Evolutionary conservation across 2,797 vertebrate genomes (phyloP), one percentile per base, ranked within the genome.

Genomic region (Cephalopachus bancanus): DNA sequence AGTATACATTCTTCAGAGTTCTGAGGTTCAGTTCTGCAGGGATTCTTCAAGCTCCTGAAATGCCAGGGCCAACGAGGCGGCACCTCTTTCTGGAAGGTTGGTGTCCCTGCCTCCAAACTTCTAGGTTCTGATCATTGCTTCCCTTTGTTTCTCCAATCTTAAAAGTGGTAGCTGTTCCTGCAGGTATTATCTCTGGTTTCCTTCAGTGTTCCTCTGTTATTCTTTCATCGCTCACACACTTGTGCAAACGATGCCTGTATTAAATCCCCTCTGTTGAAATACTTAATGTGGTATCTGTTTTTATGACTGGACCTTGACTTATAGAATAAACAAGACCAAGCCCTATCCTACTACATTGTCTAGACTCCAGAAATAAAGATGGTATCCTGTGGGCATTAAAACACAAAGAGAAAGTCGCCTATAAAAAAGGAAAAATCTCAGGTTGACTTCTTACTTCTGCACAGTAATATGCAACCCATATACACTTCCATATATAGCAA

Each of bases 211-310:
- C 22, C 76, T 24, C 33, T 75, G 91, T 79, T 84, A 59, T 96
- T 93, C 28, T 85, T 87, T 65, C 30, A 88, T 22, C 10, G 33
- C 6, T 65, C 28, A 72, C 57, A 93, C 16, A 74, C 17, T 51
- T 76, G 26, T 75, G 16, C 16, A 83, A 37, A 67, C 15, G 60
- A 6, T 78, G n/a, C 51, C 65, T 91, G 24, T 85, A 72, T 87
- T 84, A 80, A 93, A 88, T 55, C 44, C 76, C 30, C 60, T 85
- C 49, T 81, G 75, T 76, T 85, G 49, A 93, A 95, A 92, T 92
- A 33, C 24, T 44, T 65, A 81, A 4, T 44, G 24, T 88, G 86
- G 64, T 44, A 44, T 44, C 44, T 44, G 44, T 44, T 44, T 44
- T 44, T 44, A 44, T 44, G 44, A 44, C 44, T 44, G 37, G 26